Evolutionary conservation across 2,797 vertebrate genomes (phyloP).

Genomic region (Carcharodon carcharias): DNA sequence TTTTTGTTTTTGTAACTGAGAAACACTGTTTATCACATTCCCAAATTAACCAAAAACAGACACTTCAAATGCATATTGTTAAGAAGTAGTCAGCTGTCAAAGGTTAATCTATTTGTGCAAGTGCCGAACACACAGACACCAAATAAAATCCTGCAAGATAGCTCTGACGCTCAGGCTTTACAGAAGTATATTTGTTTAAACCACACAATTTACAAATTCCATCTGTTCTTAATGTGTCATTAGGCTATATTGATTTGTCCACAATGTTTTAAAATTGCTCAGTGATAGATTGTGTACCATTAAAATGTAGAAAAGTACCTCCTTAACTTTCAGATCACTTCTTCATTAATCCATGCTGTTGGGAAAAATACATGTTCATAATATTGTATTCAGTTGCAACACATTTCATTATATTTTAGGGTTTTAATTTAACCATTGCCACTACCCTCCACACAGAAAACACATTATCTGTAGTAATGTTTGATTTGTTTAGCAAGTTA

Average conservation of each 20-base stretch:
- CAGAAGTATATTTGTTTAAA: neutral
- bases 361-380: neutral
- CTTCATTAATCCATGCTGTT: neutral
- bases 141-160: neutral
- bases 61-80: neutral
- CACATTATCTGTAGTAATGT: neutral
- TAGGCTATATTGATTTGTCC: neutral
- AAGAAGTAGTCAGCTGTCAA: neutral
- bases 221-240: neutral
- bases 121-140: too few species aligned
- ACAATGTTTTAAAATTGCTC: neutral
- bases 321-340: neutral
- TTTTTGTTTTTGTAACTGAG: too few species aligned
- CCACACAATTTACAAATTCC: neutral
- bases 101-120: neutral
- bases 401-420: neutral
- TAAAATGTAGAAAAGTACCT: neutral
- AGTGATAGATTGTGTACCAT: neutral
- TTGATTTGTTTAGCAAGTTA: neutral
- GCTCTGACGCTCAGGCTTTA: neutral
- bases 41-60: neutral
- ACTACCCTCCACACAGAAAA: neutral
- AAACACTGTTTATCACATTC: neutral
- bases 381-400: neutral
- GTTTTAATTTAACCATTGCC: neutral